A percentile compares a stretch with the other conserved stretches of the same genome.
phyloP scores from a whole-genome alignment of 2,113 vertebrate genomes.

The Thinocorus orbignyianus region DNA sequence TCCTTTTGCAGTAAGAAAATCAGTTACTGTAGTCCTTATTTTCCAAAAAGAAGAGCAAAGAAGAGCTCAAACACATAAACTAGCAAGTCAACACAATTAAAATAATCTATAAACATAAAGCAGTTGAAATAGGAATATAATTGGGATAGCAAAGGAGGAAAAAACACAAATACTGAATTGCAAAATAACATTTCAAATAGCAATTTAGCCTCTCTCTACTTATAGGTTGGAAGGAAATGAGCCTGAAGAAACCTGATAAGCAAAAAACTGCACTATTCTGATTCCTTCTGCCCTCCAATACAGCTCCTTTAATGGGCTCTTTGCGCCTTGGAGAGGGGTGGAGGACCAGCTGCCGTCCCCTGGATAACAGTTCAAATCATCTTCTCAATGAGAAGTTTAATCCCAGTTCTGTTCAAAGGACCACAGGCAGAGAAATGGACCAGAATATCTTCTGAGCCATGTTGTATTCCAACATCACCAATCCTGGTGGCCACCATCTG shows the following conservation, averaged over 20 bases:
- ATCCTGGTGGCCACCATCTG: neutral
- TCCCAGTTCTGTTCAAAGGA: neutral
- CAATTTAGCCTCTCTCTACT: neutral
- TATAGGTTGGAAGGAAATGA: neutral
- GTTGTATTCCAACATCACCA: neutral
- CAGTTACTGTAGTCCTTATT: neutral
- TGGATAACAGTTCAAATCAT: neutral
- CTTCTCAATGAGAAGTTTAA: neutral
- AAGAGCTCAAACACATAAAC: neutral
- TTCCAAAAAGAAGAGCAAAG: neutral
- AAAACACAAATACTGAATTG: neutral
- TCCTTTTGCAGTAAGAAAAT: neutral
- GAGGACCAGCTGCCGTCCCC: neutral
- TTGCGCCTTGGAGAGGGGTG: neutral
- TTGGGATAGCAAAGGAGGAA: neutral
- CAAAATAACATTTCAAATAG: neutral
- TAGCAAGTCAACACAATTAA: neutral
- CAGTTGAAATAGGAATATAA: neutral
- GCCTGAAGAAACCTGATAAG: neutral
- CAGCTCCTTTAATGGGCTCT: neutral
- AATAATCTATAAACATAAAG: neutral
- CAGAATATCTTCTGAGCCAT: rapidly evolving
- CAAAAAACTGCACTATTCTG: neutral
- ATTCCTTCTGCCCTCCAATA: neutral
- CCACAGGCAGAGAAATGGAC: neutral